These are phyloP conservation scores for Cephalopterus ornatus DNA, from an alignment of 2,113 vertebrate species.

Conservation along the genomic window DNA sequence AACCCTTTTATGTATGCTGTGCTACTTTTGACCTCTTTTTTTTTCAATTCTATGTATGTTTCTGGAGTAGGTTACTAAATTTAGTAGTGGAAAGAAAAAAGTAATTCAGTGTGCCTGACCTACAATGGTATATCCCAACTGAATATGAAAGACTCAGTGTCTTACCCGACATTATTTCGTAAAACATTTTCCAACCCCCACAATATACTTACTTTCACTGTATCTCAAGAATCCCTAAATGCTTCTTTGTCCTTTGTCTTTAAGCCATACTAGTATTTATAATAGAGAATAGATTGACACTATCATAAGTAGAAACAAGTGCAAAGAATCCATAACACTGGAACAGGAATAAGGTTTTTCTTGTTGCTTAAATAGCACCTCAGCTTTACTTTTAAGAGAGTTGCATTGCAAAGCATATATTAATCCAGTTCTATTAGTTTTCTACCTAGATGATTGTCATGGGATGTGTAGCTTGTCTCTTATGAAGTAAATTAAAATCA, in stretches of 20 bases:
- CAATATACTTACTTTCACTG: background rate
- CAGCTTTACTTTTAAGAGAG: background rate
- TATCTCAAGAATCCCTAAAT: background rate
- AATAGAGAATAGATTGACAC: background rate
- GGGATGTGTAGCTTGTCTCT: background rate
- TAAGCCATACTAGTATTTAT: background rate
- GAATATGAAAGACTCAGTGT: background rate
- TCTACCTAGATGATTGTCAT: background rate
- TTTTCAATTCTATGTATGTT: slow-evolving; percentile 18
- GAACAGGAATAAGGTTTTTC: background rate
- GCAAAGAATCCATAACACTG: background rate
- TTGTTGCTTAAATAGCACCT: background rate
- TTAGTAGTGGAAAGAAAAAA: background rate
- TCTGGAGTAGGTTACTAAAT: background rate
- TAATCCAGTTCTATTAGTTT: background rate
- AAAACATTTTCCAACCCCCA: background rate
- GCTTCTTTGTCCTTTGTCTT: background rate
- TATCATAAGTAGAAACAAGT: background rate
- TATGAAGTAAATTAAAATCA: background rate
- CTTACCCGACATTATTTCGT: background rate
- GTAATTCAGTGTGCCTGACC: background rate
- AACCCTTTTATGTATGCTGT: slow-evolving; percentile 17
- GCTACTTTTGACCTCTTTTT: background rate
- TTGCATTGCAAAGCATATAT: background rate
- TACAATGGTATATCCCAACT: background rate